A percentile compares a stretch with the other conserved stretches of the same genome.
Conservation (phyloP, 2,797 vertebrate genomes). For the Cuculus canorus region DNA sequence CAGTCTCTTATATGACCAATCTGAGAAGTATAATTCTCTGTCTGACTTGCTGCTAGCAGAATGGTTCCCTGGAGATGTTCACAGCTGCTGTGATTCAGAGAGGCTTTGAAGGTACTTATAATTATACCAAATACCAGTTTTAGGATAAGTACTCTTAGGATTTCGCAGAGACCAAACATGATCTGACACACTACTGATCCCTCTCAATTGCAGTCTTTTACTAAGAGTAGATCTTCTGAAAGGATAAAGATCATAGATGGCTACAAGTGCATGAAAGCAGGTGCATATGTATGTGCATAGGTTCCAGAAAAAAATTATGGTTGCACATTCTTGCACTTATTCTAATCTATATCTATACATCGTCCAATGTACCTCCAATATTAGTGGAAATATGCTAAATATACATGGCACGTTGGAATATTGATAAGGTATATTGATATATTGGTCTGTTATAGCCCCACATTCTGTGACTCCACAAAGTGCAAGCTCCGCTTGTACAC, state of each 20-base stretch:
- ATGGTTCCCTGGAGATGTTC: neutral
- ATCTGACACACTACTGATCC: neutral
- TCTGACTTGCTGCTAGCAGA: neutral
- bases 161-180: neutral
- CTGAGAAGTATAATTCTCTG: neutral
- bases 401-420: neutral
- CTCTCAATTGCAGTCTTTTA: neutral
- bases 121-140: neutral
- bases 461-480: neutral
- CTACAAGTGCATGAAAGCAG: neutral
- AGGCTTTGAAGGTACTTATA: neutral
- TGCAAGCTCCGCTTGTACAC: neutral
- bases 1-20: neutral
- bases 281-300: fast-evolving
- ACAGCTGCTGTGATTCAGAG: neutral
- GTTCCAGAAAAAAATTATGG: neutral
- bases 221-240: neutral
- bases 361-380: neutral
- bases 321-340: neutral
- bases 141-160: neutral
- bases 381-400: neutral
- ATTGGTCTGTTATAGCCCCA: fast-evolving
- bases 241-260: neutral
- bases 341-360: neutral
- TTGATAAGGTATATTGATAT: neutral